Percentiles rank a stretch among this genome's conserved stretches.
Evolutionary conservation across 2,113 vertebrate genomes (phyloP).

Genomic region (Rhinolophus ferrumequinum): DNA sequence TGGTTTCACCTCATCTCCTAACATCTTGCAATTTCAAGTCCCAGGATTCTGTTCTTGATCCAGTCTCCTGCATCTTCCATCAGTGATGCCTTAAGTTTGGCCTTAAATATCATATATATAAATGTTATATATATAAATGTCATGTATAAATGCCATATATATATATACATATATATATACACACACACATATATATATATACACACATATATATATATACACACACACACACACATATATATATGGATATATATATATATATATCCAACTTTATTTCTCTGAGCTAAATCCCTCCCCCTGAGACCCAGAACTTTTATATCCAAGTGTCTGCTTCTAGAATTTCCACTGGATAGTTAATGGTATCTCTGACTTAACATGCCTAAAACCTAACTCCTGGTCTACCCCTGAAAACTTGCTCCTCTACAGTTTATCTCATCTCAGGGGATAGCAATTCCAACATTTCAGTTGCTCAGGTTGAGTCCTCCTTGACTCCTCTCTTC

Average conservation of each 20-base stretch:
- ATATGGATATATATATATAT: not conserved
- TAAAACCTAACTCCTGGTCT: not conserved
- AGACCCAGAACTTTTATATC: not conserved
- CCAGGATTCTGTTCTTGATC: not conserved
- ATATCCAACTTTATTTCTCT: slow-evolving; percentile 15
- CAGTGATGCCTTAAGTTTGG: not conserved
- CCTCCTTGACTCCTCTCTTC: not conserved
- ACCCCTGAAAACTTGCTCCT: not conserved
- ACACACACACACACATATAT: no score
- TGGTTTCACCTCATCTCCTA: not conserved
- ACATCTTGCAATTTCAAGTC: not conserved
- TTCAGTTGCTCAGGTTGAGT: not conserved
- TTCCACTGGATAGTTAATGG: not conserved
- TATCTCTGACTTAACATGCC: not conserved
- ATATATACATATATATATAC: no score
- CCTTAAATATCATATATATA: not conserved
- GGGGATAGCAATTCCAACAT: not conserved
- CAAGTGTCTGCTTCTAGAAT: not conserved
- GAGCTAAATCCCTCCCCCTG: not conserved
- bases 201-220: no score
- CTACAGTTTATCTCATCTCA: not conserved
- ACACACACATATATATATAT: no score
- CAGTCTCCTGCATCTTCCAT: not conserved
- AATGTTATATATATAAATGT: no score
- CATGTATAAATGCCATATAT: no score